Evolutionary conservation across 2,797 vertebrate genomes (phyloP), one percentile per base, ranked within the genome.

Genomic region (Tangara arthus): DNA sequence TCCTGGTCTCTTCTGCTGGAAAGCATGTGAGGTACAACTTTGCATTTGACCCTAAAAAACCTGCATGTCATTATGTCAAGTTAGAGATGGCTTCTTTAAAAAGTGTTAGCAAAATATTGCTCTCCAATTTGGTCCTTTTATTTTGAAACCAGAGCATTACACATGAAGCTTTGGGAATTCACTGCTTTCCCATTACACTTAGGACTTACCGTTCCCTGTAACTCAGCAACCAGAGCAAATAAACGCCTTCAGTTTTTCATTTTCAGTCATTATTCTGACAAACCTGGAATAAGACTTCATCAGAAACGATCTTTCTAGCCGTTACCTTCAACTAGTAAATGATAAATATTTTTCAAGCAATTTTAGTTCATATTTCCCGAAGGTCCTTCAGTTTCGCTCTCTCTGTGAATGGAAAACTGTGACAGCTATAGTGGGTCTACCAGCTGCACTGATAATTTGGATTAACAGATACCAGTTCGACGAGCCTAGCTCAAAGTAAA

Each of bases 291-390:
- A 41, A 90, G 53, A 61, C 37, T 69, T 87, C 6, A 10, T 73
- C 50, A 52, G 21, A 93, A 94, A 68, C 8, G 0, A 59, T 87
- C 26, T 82, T 88, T 66, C 37, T 34, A 53, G 50, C 71, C 81
- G 42, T 35, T 49, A 76, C 37, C 10, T 87, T 78, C 70, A 59
- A 52, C 59, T 44, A 76, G 26, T 63, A 85, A 83, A 63, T 47
- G 27, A 70, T 49, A 93, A 93, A 65, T 80, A 92, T 80, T 93
- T 94, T 93, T 68, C 53, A 66, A 91, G 64, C 10, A 68, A 49
- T 56, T 64, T 47, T 11, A 79, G 30, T 27, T 35, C 10, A 0
- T 64, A 59, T 92, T 95, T 91, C 68, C 78, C 80, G 47, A 2
- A 26, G 15, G 46, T 52, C 41, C 22, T 86, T 94, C 80, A 75